These are phyloP conservation scores for Platygyra sinensis DNA, from an alignment of 64 coral and sea anemone genomes.

Conservation along the genomic window DNA sequence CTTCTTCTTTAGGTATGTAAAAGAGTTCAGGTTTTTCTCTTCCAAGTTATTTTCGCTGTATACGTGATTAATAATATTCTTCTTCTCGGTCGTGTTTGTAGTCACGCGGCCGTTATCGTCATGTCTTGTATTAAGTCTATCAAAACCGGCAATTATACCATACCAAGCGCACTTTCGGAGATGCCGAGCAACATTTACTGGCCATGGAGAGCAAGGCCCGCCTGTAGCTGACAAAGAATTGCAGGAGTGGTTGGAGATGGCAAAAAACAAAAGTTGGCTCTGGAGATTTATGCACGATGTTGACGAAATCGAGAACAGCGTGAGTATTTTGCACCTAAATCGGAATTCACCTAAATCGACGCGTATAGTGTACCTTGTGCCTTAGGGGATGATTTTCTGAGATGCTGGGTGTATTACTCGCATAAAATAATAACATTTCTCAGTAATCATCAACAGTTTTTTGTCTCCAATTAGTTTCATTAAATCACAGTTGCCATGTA, in stretches of 20 bases:
- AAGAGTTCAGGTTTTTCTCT: neutral
- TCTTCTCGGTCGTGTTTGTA: neutral
- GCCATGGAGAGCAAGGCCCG: neutral
- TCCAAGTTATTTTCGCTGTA: neutral
- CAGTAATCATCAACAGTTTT: too few species aligned
- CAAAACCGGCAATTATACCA: constrained; percentile 24
- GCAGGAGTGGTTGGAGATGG: constrained; percentile 78
- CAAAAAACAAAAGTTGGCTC: constrained; percentile 84
- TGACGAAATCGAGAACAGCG: constrained; percentile 81
- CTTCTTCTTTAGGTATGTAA: neutral
- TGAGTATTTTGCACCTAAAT: neutral
- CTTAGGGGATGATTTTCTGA: neutral
- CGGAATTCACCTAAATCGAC: too few species aligned
- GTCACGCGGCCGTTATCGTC: neutral
- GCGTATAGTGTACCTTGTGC: too few species aligned
- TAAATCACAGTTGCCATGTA: too few species aligned
- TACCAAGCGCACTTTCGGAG: constrained; percentile 61
- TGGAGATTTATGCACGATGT: constrained; percentile 87
- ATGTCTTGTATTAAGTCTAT: neutral
- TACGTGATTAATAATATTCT: neutral
- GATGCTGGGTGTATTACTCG: neutral
- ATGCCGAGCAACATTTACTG: constrained; percentile 56
- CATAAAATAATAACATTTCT: too few species aligned
- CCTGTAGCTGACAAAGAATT: constrained; percentile 59
- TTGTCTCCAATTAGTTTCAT: too few species aligned